phyloP scores from a whole-genome alignment of 2,797 vertebrate genomes.

The Melopsittacus undulatus region DNA sequence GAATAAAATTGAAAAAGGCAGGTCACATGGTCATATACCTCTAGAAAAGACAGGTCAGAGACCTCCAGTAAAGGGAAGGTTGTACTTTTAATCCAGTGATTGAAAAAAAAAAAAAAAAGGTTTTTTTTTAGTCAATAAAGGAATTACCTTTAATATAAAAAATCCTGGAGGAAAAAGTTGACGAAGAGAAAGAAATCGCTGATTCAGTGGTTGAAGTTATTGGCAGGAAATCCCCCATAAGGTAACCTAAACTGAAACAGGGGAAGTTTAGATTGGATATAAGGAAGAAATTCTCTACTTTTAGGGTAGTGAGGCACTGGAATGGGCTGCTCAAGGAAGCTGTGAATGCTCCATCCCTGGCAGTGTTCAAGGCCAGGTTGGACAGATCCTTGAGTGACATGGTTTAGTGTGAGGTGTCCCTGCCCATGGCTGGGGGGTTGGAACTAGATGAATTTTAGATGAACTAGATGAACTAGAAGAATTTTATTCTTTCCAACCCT shows the following conservation, averaged over 20 bases:
- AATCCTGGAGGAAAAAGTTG: not conserved
- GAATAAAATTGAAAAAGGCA: not conserved
- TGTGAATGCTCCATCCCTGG: too few species aligned
- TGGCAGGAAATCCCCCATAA: not conserved
- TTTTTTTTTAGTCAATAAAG: not conserved
- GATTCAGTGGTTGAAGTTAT: not conserved
- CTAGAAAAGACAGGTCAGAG: not conserved
- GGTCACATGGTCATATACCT: not conserved
- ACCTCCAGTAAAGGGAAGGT: not conserved
- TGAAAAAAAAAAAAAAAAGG: accelerated
- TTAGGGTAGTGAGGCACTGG: too few species aligned
- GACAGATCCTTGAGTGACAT: too few species aligned
- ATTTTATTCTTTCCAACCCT: too few species aligned
- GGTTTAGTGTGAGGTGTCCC: too few species aligned
- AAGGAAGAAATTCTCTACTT: too few species aligned
- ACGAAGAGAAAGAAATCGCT: not conserved
- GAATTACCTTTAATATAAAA: not conserved
- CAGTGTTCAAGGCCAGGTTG: too few species aligned
- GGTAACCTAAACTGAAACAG: not conserved
- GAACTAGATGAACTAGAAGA: too few species aligned
- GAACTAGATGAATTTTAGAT: too few species aligned
- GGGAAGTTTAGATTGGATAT: too few species aligned
- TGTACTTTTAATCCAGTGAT: not conserved
- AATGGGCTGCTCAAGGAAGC: too few species aligned
- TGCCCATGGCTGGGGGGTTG: too few species aligned